These are phyloP conservation scores for Bombycilla garrulus DNA, from an alignment of 2,113 vertebrate genomes.

Conservation along the genomic window DNA sequence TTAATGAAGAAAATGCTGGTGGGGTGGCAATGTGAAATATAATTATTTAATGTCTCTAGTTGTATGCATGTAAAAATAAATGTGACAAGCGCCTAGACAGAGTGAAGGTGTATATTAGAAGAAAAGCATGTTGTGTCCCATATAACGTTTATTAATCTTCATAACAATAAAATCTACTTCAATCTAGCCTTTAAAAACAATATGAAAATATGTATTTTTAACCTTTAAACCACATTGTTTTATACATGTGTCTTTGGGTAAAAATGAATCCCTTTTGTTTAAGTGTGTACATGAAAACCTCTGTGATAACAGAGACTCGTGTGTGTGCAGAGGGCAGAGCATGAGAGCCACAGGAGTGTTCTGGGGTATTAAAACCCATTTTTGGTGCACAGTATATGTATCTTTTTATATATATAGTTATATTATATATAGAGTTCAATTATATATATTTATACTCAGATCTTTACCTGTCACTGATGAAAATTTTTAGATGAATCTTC, in stretches of 20 bases:
- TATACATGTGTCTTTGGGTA: fast-evolving
- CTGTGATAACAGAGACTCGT: fast-evolving
- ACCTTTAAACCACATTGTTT: neutral
- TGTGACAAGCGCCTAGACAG: neutral
- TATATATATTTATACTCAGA: neutral
- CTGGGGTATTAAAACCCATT: neutral
- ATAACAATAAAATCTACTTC: neutral
- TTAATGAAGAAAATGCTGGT: neutral
- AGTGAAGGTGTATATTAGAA: neutral
- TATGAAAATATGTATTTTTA: neutral
- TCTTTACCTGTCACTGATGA: neutral
- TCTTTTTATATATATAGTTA: no score
- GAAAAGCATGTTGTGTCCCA: fast-evolving
- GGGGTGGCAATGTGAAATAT: neutral
- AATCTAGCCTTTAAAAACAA: neutral
- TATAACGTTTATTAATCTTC: neutral
- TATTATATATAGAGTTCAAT: neutral
- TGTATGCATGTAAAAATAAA: neutral
- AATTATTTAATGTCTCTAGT: neutral
- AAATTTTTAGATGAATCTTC: neutral
- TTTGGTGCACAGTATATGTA: neutral
- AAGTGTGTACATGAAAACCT: neutral
- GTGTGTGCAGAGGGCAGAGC: neutral
- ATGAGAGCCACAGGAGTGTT: no score
- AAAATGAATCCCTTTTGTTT: neutral